A percentile compares a stretch with the other conserved stretches of the same genome.
Evolutionary conservation across 2,888 invertebrate genomes (phyloP).

Genomic region (Omphaloscelis lunosa): DNA sequence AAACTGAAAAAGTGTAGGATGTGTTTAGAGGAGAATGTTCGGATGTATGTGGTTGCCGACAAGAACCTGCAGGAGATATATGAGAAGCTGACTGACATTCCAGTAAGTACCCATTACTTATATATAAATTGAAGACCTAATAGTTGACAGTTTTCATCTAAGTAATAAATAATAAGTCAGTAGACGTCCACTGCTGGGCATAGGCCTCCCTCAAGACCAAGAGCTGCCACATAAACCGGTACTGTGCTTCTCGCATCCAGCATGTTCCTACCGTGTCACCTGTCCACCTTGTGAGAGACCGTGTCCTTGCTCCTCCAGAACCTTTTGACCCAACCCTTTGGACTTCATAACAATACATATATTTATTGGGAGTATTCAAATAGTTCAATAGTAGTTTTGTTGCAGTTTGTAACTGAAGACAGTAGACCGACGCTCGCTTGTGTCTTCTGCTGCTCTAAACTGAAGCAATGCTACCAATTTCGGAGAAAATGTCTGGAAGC

Average conservation of each 20-base stretch:
- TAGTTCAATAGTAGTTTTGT: neutral
- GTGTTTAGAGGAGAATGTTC: slow-evolving; percentile 3
- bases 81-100: neutral
- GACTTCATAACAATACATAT: neutral
- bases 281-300: neutral
- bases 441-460: neutral
- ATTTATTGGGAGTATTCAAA: neutral
- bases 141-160: neutral
- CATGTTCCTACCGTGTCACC: no score
- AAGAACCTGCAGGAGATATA: neutral
- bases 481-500: neutral
- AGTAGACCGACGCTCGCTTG: neutral
- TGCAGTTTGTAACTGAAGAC: slow-evolving; percentile 1
- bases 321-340: neutral
- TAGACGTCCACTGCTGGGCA: no score
- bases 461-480: neutral
- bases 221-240: no score
- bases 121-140: neutral
- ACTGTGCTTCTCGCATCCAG: neutral
- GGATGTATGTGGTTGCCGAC: neutral
- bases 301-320: neutral
- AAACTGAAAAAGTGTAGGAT: slow-evolving; percentile 9
- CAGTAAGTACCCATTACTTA: neutral
- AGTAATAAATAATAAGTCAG: no score
- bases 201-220: neutral